phyloP scores from a whole-genome alignment of 2,888 invertebrate genomes.

The Pasiphila rectangulata region DNA sequence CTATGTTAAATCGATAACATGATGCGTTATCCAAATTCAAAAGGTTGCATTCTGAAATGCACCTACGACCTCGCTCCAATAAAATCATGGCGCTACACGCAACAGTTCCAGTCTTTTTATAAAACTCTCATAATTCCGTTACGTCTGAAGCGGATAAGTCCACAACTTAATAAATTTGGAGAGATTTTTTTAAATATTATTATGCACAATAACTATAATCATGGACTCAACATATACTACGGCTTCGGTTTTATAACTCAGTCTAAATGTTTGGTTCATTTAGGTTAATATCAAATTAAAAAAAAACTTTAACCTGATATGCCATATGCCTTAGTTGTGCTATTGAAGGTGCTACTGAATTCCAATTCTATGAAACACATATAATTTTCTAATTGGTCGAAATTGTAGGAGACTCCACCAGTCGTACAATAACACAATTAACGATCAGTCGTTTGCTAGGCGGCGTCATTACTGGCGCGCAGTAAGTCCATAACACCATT shows the following conservation, averaged over 20 bases:
- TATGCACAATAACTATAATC: conserved; percentile 13
- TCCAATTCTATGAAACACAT: conserved; percentile 21
- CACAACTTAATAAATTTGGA: conserved; percentile 3
- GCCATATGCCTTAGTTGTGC: conserved; percentile 1
- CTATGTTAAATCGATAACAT: conserved; percentile 46
- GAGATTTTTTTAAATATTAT: too few relatives aligned
- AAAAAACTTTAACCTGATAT: too few relatives aligned
- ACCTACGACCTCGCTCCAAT: conserved; percentile 10
- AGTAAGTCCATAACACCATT: conserved; percentile 83
- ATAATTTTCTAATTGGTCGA: conserved; percentile 24
- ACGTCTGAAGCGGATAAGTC: too few relatives aligned
- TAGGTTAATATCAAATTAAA: not conserved
- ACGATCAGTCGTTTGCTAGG: conserved; percentile 22
- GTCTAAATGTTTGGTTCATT: too few relatives aligned
- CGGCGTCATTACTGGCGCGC: conserved; percentile 35
- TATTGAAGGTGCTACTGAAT: conserved; percentile 5
- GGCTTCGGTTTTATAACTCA: too few relatives aligned
- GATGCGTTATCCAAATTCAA: conserved; percentile 20
- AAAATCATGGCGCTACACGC: conserved; percentile 16
- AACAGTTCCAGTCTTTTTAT: conserved; percentile 26
- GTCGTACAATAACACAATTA: conserved; percentile 13
- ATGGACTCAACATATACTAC: too few relatives aligned
- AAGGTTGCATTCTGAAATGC: conserved; percentile 13
- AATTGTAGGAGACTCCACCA: conserved; percentile 17
- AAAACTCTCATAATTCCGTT: conserved; percentile 15